Evolutionary conservation across 1,140 invertebrate species (phyloP).

Genomic region (Samia ricini): DNA sequence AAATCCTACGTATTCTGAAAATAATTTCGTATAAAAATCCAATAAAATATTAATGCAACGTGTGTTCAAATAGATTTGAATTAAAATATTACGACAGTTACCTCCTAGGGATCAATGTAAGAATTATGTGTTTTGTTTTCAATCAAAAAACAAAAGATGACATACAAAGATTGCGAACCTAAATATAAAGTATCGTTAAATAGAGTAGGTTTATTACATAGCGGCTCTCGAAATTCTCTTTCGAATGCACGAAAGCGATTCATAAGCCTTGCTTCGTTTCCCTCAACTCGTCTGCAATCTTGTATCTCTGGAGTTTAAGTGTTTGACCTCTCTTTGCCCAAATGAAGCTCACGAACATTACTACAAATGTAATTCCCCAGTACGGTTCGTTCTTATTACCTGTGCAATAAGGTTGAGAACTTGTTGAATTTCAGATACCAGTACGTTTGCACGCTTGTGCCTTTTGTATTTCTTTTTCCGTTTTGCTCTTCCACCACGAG

Average conservation of each 20-base stretch:
- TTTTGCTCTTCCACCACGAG: conserved; percentile 39
- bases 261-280: conserved; percentile 65
- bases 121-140: too few relatives aligned
- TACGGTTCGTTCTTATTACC: conserved; percentile 26
- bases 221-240: conserved; percentile 34
- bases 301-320: conserved; percentile 65
- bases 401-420: conserved; percentile 27
- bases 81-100: too few relatives aligned
- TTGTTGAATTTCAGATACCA: conserved; percentile 13
- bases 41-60: too few relatives aligned
- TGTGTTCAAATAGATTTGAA: too few relatives aligned
- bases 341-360: conserved; percentile 43
- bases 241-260: conserved; percentile 53
- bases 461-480: conserved; percentile 56
- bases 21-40: too few relatives aligned
- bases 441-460: conserved; percentile 30
- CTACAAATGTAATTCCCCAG: conserved; percentile 22
- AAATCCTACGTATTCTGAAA: too few relatives aligned
- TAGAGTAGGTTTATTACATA: conserved; percentile 26
- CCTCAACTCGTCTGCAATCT: conserved; percentile 64
- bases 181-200: conserved; percentile 2
- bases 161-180: neutral
- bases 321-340: conserved; percentile 56
- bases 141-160: too few relatives aligned
- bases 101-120: too few relatives aligned